phyloP scores from a whole-genome alignment of 2,888 invertebrate genomes.

The Euproctis similis region DNA sequence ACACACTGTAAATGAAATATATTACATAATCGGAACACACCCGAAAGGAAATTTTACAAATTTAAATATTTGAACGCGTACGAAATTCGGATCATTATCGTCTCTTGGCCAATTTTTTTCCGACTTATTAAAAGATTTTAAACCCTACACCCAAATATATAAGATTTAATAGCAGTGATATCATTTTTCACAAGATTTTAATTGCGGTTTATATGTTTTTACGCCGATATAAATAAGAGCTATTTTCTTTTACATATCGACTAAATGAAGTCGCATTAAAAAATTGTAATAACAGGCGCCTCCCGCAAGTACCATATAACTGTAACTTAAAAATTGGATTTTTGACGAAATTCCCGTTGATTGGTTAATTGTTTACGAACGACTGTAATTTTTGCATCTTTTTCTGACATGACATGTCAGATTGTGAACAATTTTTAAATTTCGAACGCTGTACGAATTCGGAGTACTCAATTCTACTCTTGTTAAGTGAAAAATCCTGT shows the following conservation, averaged over 20 bases:
- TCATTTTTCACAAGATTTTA: no score
- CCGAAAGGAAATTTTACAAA: constrained; percentile 48
- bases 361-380: constrained; percentile 62
- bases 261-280: constrained; percentile 4
- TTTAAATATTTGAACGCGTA: constrained; percentile 62
- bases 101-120: constrained; percentile 36
- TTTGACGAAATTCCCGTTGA: constrained; percentile 60
- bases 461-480: constrained; percentile 16
- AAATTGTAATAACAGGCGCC: constrained; percentile 43
- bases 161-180: constrained; percentile 22
- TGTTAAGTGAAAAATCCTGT: constrained; percentile 14
- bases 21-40: constrained; percentile 35
- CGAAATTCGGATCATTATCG: constrained; percentile 62
- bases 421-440: constrained; percentile 20
- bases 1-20: neutral
- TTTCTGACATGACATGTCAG: constrained; percentile 30
- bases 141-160: constrained; percentile 9
- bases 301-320: constrained; percentile 43
- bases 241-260: no score
- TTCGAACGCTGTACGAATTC: constrained; percentile 7
- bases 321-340: constrained; percentile 46
- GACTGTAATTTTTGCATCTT: constrained; percentile 42
- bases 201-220: no score
- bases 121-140: constrained; percentile 8
- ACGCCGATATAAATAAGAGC: no score